Base-by-base conservation (phyloP, 1,140 invertebrate species). In the Gryllus bimaculatus region DNA sequence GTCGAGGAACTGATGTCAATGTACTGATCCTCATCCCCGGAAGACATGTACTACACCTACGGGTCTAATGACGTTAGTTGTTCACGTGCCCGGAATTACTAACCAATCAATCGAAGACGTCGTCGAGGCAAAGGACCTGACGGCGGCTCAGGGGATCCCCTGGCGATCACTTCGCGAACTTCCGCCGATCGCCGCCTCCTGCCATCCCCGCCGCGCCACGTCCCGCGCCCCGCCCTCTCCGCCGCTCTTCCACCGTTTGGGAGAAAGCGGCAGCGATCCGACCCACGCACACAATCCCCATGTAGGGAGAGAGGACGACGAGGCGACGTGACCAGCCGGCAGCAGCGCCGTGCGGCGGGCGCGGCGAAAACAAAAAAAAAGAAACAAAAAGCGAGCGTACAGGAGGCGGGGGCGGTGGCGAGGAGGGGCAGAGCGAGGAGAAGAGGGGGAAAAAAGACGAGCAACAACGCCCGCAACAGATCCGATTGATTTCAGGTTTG, bases 201-300 rank as follows among this genome's bases (percentile, higher is more conserved):
- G 10, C 54, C 10, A 66, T 66, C 54, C 18, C 54, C 7, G 54
- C 10, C 54, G 10, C 54, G 1, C 54, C 10, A 3, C 54, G 54
- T 2, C 7, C 54, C 10, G 18, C 10, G 10, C 18, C 10, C 10
- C 54, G 10, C 54, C 10, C 10, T 18, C 18, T 8, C 15, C 49
- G 8, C 10, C 10, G 10, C 54, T 66, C 18, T 66, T 66, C 54
- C 54, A 66, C 10, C 54, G 54, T 18, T 66, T 66, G 10, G 54
- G 54, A 66, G 54, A 18, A 66, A 18, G 54, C 54, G 18, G 18
- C 18, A 18, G 54, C 54, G 18, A 18, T 10, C 10, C 54, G 18
- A 66, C 54, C 54, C 54, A 66, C 54, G 54, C 54, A 66, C 54
- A 66, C 54, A 66, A 66, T 66, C 54, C 54, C 54, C 54, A 66